Percentiles rank a stretch among this genome's conserved stretches.
phyloP scores from a whole-genome alignment of 2,797 vertebrate species.

The Otus scops region DNA sequence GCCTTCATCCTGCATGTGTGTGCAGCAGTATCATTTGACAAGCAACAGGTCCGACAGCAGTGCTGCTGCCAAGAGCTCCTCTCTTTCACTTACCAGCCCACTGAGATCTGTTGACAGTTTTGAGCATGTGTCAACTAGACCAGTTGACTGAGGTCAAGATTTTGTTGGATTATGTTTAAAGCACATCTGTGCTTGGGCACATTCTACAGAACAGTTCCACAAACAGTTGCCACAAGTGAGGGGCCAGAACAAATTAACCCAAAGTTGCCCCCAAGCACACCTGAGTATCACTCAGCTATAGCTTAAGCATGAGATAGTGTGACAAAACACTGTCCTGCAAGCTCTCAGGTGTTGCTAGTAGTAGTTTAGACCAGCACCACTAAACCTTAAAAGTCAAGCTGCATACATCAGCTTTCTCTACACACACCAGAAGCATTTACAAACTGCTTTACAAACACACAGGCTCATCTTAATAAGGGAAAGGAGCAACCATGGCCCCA shows the following conservation, averaged over 20 bases:
- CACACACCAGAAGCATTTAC: neutral
- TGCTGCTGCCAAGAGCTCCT: constrained; percentile 26
- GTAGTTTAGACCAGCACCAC: neutral
- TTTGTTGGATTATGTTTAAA: neutral
- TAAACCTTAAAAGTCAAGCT: neutral
- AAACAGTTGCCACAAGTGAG: neutral
- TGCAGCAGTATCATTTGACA: neutral
- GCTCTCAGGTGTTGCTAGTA: neutral
- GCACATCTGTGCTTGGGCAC: neutral
- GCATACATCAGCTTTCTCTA: neutral
- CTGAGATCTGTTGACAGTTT: constrained; percentile 31
- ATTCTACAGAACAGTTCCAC: neutral
- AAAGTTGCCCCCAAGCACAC: neutral
- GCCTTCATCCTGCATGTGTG: neutral
- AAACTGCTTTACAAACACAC: neutral
- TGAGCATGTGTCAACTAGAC: constrained; percentile 7
- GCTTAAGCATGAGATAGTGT: neutral
- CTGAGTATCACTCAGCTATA: neutral
- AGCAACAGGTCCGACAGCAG: constrained; percentile 28
- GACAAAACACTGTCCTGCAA: neutral
- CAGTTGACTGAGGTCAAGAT: neutral
- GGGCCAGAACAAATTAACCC: neutral
- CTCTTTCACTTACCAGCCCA: neutral
- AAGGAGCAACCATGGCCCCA: neutral
- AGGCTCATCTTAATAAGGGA: neutral